Conservation (phyloP, 2,113 vertebrate species). For the Myiopsitta monachus region DNA sequence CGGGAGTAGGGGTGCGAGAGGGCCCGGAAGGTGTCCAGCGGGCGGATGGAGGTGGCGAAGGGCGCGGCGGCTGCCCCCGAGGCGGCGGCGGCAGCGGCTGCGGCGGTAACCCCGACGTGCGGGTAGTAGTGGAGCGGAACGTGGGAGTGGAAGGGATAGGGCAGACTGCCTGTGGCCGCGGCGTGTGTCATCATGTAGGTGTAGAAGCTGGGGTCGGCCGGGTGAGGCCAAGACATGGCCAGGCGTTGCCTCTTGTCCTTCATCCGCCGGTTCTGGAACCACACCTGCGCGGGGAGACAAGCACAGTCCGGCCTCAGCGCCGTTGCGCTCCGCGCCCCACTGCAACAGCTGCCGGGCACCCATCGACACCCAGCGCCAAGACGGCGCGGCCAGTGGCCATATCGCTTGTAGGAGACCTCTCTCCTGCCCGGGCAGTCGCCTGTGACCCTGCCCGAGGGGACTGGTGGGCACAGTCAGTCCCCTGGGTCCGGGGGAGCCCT, state of each 20-base stretch:
- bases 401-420: background rate
- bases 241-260: slow-evolving; percentile 97
- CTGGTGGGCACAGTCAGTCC: background rate
- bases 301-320: background rate
- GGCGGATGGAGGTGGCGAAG: slow-evolving; percentile 90
- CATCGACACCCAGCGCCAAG: background rate
- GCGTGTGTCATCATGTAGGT: slow-evolving; percentile 99
- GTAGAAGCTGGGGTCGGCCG: slow-evolving; percentile 98
- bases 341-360: background rate
- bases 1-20: slow-evolving; percentile 94
- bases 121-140: slow-evolving; percentile 98
- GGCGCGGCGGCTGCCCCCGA: slow-evolving; percentile 85
- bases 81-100: slow-evolving; percentile 88
- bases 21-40: slow-evolving; percentile 95
- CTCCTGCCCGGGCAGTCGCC: background rate
- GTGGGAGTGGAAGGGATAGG: slow-evolving; percentile 98
- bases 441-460: background rate
- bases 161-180: slow-evolving; percentile 95
- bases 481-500: too few species aligned
- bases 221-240: slow-evolving; percentile 99
- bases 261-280: slow-evolving; percentile 98
- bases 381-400: background rate
- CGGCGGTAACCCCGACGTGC: slow-evolving; percentile 94
- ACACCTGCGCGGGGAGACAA: slow-evolving; percentile 79
- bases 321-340: background rate